These are phyloP conservation scores for Ficedula albicollis DNA, from an alignment of 2,797 vertebrate species.

Conservation along the genomic window DNA sequence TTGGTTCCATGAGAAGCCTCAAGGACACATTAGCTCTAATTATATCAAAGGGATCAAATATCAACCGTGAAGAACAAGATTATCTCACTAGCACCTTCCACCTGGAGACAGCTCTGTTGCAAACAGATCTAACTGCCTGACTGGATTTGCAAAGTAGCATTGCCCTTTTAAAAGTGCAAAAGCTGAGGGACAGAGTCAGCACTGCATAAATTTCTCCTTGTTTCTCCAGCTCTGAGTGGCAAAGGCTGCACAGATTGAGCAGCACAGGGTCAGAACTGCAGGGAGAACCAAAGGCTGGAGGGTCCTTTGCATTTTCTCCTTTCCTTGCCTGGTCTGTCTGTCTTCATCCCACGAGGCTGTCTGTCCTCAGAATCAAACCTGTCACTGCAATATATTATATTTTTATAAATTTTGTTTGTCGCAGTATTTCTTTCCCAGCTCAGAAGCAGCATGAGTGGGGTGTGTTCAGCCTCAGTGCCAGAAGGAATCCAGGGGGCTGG, in stretches of 20 bases:
- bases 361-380: not conserved
- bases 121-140: not conserved
- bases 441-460: not conserved
- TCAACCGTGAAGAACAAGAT: not conserved
- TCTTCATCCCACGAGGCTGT: not conserved
- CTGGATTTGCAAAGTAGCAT: not conserved
- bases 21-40: not conserved
- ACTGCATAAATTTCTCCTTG: not conserved
- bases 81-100: not conserved
- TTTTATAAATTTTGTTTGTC: not conserved
- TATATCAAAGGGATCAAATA: not conserved
- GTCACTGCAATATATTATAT: not conserved
- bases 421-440: not conserved
- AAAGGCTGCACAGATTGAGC: not conserved
- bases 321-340: not conserved
- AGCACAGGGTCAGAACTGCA: not conserved
- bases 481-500: not conserved
- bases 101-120: not conserved
- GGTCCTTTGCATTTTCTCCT: not conserved
- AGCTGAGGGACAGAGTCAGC: not conserved
- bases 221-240: not conserved
- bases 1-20: not conserved
- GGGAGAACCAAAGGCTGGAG: not conserved
- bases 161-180: not conserved
- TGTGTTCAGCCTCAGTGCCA: not conserved